A percentile compares a stretch with the other conserved stretches of the same genome.
Conservation (phyloP, 1,140 invertebrate species). For the Diachasmimorpha longicaudata region DNA sequence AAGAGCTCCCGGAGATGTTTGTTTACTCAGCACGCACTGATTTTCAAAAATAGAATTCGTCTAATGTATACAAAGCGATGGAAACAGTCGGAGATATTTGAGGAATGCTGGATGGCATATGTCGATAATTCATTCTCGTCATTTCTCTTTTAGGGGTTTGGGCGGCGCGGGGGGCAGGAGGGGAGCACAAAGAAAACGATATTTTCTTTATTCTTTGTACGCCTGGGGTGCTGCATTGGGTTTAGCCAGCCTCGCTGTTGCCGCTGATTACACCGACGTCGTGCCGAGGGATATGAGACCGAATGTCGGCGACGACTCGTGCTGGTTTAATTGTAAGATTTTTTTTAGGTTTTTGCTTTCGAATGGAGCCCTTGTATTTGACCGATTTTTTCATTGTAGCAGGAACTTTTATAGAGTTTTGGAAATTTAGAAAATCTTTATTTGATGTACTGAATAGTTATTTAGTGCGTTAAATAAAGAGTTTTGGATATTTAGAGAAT, state of each 20-base stretch:
- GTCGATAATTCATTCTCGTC: not conserved
- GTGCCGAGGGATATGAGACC: slow-evolving; percentile 29
- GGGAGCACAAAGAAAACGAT: slow-evolving; percentile 35
- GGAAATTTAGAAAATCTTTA: too few relatives aligned
- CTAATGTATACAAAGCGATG: not conserved
- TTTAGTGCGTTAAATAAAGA: too few relatives aligned
- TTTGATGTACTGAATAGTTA: too few relatives aligned
- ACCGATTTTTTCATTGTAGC: too few relatives aligned
- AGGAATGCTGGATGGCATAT: not conserved
- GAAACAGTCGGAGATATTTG: not conserved
- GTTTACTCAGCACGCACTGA: not conserved
- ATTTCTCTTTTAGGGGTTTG: slow-evolving; percentile 30
- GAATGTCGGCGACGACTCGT: slow-evolving; percentile 32
- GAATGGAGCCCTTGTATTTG: too few relatives aligned
- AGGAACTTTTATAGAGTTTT: too few relatives aligned
- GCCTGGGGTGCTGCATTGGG: slow-evolving; percentile 49
- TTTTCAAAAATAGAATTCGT: not conserved
- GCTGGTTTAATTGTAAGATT: slow-evolving; percentile 49
- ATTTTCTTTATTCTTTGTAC: slow-evolving; percentile 47
- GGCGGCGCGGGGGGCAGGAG: slow-evolving; percentile 25
- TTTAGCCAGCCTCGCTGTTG: slow-evolving; percentile 30
- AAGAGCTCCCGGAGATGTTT: not conserved
- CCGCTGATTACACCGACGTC: slow-evolving; percentile 21
- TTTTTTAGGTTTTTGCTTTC: not conserved
- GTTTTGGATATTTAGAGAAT: too few relatives aligned